Evolutionary conservation across 2,888 invertebrate genomes (phyloP).

Genomic region (Heliconius hortense): DNA sequence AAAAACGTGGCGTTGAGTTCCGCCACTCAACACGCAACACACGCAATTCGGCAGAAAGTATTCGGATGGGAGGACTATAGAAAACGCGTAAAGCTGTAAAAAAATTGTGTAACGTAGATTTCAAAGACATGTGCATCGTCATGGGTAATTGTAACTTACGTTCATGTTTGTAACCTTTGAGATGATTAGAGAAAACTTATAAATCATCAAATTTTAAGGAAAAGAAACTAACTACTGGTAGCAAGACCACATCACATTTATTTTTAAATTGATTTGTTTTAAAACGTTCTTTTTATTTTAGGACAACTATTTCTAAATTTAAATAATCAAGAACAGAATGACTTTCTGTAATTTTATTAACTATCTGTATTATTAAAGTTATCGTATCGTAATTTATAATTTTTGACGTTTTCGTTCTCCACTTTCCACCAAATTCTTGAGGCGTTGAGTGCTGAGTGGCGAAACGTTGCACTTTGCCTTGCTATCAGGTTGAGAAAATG

Average conservation of each 20-base stretch:
- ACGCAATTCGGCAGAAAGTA: not conserved
- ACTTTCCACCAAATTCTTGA: too few relatives aligned
- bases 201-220: too few relatives aligned
- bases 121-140: not conserved
- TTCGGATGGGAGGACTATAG: not conserved
- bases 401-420: too few relatives aligned
- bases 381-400: too few relatives aligned
- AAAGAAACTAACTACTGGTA: not conserved
- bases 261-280: not conserved
- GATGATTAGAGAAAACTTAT: not conserved
- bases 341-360: not conserved
- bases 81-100: not conserved
- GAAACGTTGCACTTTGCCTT: too few relatives aligned
- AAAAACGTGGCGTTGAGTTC: too few relatives aligned
- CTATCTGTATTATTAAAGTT: not conserved
- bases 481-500: too few relatives aligned
- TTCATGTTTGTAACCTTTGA: not conserved
- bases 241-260: not conserved
- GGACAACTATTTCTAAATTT: not conserved
- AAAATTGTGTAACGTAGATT: not conserved
- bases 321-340: too few relatives aligned
- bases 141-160: slow-evolving; percentile 1
- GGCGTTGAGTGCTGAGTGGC: too few relatives aligned
- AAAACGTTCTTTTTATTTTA: not conserved
- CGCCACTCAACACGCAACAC: too few relatives aligned